Conservation (phyloP, 1,140 invertebrate genomes). For the Anastrepha obliqua region DNA sequence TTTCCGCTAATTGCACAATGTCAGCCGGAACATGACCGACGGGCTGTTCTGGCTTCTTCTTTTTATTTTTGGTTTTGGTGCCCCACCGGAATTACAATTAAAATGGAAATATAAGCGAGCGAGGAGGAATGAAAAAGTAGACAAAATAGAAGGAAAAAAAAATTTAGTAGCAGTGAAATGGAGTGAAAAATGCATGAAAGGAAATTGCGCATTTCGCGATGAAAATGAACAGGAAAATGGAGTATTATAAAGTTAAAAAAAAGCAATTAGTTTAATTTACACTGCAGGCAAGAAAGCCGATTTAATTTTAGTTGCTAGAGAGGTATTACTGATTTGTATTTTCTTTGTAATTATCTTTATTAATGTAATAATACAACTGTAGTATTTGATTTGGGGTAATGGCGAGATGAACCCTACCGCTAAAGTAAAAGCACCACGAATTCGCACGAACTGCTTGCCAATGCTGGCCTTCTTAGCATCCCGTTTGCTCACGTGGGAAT, state of each 20-base stretch:
- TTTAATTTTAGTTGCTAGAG: no score
- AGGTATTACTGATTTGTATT: no score
- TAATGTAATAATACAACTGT: no score
- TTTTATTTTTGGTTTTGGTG: background rate
- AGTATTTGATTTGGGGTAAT: no score
- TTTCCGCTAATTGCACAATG: slow-evolving; percentile 49
- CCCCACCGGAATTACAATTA: background rate
- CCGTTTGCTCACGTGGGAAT: no score
- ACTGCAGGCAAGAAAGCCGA: no score
- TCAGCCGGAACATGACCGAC: slow-evolving; percentile 39
- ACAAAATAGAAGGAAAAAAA: background rate
- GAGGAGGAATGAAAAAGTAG: background rate
- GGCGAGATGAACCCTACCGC: no score
- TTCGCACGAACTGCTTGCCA: no score
- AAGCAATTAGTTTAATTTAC: background rate
- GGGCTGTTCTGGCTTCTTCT: background rate
- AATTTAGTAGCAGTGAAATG: slow-evolving; percentile 28
- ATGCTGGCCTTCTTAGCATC: no score
- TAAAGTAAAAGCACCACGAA: no score
- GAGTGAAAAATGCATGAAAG: slow-evolving; percentile 43
- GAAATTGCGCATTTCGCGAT: slow-evolving; percentile 25
- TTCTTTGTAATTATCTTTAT: no score
- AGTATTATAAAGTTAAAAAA: background rate
- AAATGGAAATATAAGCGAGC: slow-evolving; percentile 33
- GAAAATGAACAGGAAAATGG: slow-evolving; percentile 15